Base-by-base conservation (phyloP, 2,113 vertebrate genomes). In the Oncorhynchus clarkii region DNA sequence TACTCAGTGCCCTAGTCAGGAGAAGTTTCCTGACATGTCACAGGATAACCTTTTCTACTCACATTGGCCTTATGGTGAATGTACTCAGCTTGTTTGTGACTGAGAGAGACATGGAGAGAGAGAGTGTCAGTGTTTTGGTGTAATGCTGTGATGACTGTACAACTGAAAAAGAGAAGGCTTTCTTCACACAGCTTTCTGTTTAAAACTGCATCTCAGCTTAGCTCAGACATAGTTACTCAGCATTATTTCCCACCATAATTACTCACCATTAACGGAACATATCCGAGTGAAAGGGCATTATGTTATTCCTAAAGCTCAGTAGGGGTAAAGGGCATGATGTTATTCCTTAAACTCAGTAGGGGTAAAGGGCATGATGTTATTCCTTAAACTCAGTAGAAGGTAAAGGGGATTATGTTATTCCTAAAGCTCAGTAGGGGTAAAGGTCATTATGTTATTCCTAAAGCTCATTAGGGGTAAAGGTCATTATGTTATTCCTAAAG, bases 261-360 rank as follows among this genome's bases (percentile, higher is more conserved):
- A 67, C 71, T 69, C 39, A 78, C 66, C 78, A 75, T 84, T 70
- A 86, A 84, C 73, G 4, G 78, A 67, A 83, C 64, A 64, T 62
- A 82, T 80, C 59, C 77, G 26, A 76, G 69, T 39, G 80, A 54
- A 64, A 45, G 12, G 18, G 11, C 48, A 34, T 75, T 39, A 62
- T 22, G 74, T 82, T 74, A 70, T 67, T 78, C 29, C 74, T 84
- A 67, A 29, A 57, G 31, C 66, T 80, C 64, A 34, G 14, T 62
- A 31, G 29, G 1, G 29, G 4, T 31, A 31, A 31, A 31, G 49
- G 67, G 49, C 22, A 11, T 31, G 6, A 31, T 31, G 31, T 31
- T 5, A 31, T 31, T 31, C 4, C 31, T 31, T 1, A 31, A 31
- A 1, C 31, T 31, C 5, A 31, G 31, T 6, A 31, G 4, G 5